Base-by-base conservation (phyloP, 2,888 invertebrate genomes). In the Lymantria monacha region DNA sequence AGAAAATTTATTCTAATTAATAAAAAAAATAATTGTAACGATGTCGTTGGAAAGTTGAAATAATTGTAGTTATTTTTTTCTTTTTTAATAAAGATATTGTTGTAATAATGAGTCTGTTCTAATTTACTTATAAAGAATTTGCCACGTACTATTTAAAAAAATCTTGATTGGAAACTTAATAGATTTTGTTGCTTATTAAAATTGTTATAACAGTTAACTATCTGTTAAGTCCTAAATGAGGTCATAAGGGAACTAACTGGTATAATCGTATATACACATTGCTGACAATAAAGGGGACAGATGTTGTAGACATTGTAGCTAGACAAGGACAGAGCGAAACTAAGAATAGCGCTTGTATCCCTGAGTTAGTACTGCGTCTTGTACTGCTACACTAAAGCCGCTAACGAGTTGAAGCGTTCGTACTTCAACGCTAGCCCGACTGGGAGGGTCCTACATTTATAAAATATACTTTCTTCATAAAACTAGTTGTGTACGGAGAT, bases 261-360 rank as follows among this genome's bases (percentile, higher is more conserved):
- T 41, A 41, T 12, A 22, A 40, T 15, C 14, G 15, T 41, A 7
- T 14, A 15, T 41, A 33, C 36, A 15, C 44, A 41, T 30, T n/a
- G n/a, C n/a, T 45, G 37, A 33, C 41, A 11, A 44, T 38, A 42
- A 41, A 52, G 38, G 42, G 36, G 48, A 46, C 30, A 36, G 10
- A 42, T 33, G 22, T 15, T 37, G 40, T 30, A 42, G 51, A 53
- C 48, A 57, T 49, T 58, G 43, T 52, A 55, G 60, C 50, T 46
- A 44, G 53, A 57, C 57, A 59, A 51, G 58, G 58, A 63, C 58
- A 7, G 53, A 36, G 33, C 13, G 13, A 40, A 38, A 50, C 55
- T 55, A 36, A 58, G 59, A 59, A 63, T 66, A 66, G 59, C 51
- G 50, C 44, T 47, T 41, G 38, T 53, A 48, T 55, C 59, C 61